Evolutionary conservation across 2,888 invertebrate genomes (phyloP), one percentile per base, ranked within the genome.

Genomic region (Drosophila merina): DNA sequence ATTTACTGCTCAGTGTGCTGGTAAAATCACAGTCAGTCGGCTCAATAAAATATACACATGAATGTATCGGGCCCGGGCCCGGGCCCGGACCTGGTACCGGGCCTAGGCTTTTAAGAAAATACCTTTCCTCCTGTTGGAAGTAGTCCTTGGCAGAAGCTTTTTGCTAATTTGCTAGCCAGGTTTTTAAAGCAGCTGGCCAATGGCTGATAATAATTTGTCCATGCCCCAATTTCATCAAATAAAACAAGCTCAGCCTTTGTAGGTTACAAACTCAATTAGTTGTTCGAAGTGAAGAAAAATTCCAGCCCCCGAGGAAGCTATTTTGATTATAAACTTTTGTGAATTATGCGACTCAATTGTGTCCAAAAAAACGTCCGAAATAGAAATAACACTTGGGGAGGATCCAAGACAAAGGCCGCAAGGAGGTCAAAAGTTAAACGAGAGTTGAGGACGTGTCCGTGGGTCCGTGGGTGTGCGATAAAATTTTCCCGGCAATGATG

Each of bases 11-110:
- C 58, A 47, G 26, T 72, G 63, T 72, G 72, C 52, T 40, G 48
- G 68, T 68, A 69, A 71, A 78, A 81, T 82, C 69, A 70, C 66
- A 59, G 67, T 51, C 45, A 57, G 64, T 47, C 45, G 42, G 57
- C 56, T 74, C 79, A 82, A 82, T 85, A 81, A 74, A 81, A 85
- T 79, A 64, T 76, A 69, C 68, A 79, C 75, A 48, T 58, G 59
- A 60, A 54, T 48, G 72, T 63, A 36, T 45, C 31, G 12, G 12
- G 38, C 9, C 5, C 38, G n/a, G n/a, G 0, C 36, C 10, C 31
- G 12, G 12, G 38, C 9, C 5, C 38, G n/a, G n/a, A 3, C 36
- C 10, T n/a, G 40, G 12, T 6, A 10, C 14, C 12, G 9, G 40
- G 14, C 20, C 47, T 45, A 54, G 50, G 49, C 50, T 50, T 36